Evolutionary conservation across 2,797 vertebrate genomes (phyloP).

Genomic region (Craterocephalus amniculus): DNA sequence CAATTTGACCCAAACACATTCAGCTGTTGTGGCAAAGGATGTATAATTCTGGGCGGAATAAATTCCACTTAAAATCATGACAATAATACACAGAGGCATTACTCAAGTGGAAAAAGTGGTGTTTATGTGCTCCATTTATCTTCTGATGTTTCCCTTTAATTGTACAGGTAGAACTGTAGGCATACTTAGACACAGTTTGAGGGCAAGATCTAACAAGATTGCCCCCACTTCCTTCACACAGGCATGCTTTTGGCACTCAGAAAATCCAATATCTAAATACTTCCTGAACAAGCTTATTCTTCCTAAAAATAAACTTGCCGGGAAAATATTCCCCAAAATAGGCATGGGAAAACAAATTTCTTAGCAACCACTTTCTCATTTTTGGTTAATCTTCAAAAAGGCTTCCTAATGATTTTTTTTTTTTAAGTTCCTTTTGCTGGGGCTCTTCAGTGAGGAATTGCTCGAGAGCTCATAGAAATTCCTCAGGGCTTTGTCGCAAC

Average conservation of each 20-base stretch:
- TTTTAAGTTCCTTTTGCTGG: slow-evolving; percentile 30
- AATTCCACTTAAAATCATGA: slow-evolving; percentile 33
- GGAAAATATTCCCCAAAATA: slow-evolving; percentile 40
- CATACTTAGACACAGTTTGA: slow-evolving; percentile 48
- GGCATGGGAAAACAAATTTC: slow-evolving; percentile 47
- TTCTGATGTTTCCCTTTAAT: slow-evolving; percentile 63
- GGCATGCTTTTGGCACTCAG: slow-evolving; percentile 49
- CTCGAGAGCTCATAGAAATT: slow-evolving; percentile 54
- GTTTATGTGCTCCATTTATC: slow-evolving; percentile 65
- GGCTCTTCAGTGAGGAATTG: slow-evolving; percentile 41
- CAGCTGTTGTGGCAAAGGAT: slow-evolving; percentile 28
- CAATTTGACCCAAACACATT: slow-evolving; percentile 22
- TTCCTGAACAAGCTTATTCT: slow-evolving; percentile 45
- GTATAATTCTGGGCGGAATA: slow-evolving; percentile 50
- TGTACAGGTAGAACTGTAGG: slow-evolving; percentile 61
- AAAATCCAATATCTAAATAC: slow-evolving; percentile 50
- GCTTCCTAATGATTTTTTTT: slow-evolving; percentile 2
- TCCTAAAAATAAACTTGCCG: slow-evolving; percentile 54
- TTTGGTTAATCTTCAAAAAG: slow-evolving; percentile 40
- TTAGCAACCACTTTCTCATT: slow-evolving; percentile 30
- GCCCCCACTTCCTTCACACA: slow-evolving; percentile 48
- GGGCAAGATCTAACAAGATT: slow-evolving; percentile 75
- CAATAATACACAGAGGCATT: slow-evolving; percentile 42
- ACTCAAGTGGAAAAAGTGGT: slow-evolving; percentile 65
- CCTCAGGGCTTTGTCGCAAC: slow-evolving; percentile 69